Conservation (phyloP, 2,113 vertebrate genomes). For the Rhinopomastus cyanomelas region DNA sequence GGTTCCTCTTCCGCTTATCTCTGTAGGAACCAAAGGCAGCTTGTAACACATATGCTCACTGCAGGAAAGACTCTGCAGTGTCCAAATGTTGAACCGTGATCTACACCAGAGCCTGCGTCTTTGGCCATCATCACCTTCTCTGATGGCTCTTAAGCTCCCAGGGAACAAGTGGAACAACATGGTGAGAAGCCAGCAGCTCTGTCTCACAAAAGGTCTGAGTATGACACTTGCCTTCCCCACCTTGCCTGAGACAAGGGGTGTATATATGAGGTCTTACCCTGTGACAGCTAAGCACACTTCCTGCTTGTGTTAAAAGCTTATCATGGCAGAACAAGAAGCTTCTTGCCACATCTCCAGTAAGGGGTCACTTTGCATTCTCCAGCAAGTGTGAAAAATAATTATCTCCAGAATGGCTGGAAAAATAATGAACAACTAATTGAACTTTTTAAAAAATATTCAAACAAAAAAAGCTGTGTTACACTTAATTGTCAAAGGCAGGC, state of each 20-base stretch:
- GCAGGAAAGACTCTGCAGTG: background rate
- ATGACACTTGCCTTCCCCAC: too few relatives aligned
- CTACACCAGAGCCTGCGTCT: background rate
- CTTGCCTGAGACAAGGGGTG: background rate
- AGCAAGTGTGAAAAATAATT: background rate
- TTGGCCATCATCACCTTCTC: background rate
- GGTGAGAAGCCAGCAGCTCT: background rate
- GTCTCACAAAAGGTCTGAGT: background rate
- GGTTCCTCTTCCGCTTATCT: background rate
- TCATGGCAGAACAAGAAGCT: background rate
- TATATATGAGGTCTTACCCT: background rate
- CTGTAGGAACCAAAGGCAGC: background rate
- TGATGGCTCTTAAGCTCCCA: background rate
- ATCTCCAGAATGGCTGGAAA: background rate
- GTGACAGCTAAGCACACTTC: background rate
- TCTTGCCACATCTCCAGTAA: background rate
- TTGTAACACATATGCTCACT: accelerated
- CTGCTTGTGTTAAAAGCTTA: background rate
- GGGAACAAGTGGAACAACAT: accelerated
- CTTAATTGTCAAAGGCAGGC: background rate
- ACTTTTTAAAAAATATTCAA: background rate
- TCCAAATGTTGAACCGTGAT: accelerated
- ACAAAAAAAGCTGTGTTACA: background rate
- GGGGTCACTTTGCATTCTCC: background rate
- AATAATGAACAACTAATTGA: background rate